Conservation (phyloP, 2,113 vertebrate species). For the Orycteropus afer region DNA sequence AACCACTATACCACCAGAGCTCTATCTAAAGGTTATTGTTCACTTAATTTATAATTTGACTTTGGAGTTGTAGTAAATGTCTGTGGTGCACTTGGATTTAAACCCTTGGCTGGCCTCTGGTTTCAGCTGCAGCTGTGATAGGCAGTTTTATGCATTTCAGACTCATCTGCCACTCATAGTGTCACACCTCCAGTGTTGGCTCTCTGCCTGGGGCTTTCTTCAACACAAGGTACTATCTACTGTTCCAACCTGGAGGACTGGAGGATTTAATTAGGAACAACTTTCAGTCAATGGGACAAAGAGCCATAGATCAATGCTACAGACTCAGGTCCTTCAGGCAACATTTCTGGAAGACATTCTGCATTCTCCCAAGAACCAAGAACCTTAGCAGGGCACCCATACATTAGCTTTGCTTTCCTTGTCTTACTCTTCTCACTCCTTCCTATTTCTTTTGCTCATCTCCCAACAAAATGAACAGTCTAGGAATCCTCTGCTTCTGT, state of each 20-base stretch:
- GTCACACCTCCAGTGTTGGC: background rate
- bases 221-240: background rate
- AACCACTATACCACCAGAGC: too few species aligned
- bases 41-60: background rate
- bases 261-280: background rate
- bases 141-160: background rate
- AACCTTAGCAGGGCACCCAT: background rate
- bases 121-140: background rate
- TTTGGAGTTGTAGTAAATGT: background rate
- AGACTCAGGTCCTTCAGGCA: background rate
- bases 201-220: background rate
- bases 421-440: background rate
- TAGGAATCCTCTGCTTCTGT: background rate
- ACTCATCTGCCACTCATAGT: background rate
- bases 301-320: background rate
- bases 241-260: background rate
- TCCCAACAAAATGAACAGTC: background rate
- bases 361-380: background rate
- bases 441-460: background rate
- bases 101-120: background rate
- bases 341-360: background rate
- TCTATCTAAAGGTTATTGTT: too few species aligned
- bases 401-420: background rate
- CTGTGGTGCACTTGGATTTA: background rate
- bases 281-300: background rate